Evolutionary conservation across 2,797 vertebrate genomes (phyloP), one percentile per base, ranked within the genome.

Genomic region (Liasis olivaceus): DNA sequence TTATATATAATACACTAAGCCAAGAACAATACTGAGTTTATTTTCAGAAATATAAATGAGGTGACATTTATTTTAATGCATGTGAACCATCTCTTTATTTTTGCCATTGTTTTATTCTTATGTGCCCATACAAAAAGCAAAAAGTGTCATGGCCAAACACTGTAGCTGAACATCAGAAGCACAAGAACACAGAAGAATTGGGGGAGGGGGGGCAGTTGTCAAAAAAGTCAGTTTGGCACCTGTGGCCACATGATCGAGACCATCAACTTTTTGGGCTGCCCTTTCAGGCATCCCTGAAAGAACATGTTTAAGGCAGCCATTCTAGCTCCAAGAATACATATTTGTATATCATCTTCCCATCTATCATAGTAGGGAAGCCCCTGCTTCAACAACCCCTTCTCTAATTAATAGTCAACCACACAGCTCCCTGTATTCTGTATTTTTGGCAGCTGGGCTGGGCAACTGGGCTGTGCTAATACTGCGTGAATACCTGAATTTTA

Each of bases 1-100:
- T 84, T 88, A 94, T 92, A 91, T 87, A 62, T 90, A 86, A 59
- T 15, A 0, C 0, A 5, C 56, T 92, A 86, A 85, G 5, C 20
- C 42, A 90, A 92, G n/a, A 93, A 20, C 0, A 94, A 95, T 89
- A 59, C 54, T 91, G 1, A 64, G 51, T 77, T 14, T 36, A 84
- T 63, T 92, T 26, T 36, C 14, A 54, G 42, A 93, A 72, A 62
- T 77, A 54, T 87, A 54, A 90, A 0, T 0, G 84, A 64, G 13
- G 14, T 63, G 26, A 89, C 47, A 56, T 91, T 81, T 47, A 64
- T 88, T 90, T 77, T 77, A 90, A 77, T 90, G 12, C 15, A 66
- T 4, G 47, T 81, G 26, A 63, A 47, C 4, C 22, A 84, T 63
- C 28, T 63, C 59, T n/a, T 62, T 85, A 85, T 69, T 89, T 42